Conservation (phyloP, 2,797 vertebrate genomes). For the Pangasius krempfi region DNA sequence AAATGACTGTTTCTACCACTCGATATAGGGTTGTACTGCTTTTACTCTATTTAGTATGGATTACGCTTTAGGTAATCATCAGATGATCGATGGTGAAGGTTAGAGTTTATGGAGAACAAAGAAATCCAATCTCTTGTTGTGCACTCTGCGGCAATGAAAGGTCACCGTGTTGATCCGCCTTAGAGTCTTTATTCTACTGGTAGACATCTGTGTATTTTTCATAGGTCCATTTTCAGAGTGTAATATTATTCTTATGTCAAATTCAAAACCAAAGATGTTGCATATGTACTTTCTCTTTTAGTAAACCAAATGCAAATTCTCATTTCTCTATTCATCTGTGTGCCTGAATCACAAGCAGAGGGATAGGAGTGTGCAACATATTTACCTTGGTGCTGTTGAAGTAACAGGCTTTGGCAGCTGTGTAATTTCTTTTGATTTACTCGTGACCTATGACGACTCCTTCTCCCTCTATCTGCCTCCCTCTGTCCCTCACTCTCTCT, state of each 20-base stretch:
- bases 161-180: not conserved
- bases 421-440: conserved; percentile 79
- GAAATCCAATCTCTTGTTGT: conserved; percentile 34
- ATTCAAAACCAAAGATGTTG: not conserved
- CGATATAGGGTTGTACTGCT: conserved; percentile 36
- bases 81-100: conserved; percentile 39
- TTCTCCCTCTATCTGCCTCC: conserved; percentile 48
- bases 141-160: not conserved
- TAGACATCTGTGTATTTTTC: not conserved
- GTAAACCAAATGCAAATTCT: conserved; percentile 27
- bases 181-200: not conserved
- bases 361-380: conserved; percentile 43
- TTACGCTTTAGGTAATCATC: conserved; percentile 45
- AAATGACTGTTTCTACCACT: conserved; percentile 14
- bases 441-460: conserved; percentile 70
- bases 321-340: conserved; percentile 26
- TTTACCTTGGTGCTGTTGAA: conserved; percentile 66
- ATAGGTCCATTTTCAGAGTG: not conserved
- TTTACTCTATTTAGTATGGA: conserved; percentile 36
- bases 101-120: conserved; percentile 33
- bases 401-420: conserved; percentile 78
- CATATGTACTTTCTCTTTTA: not conserved
- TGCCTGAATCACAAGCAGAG: not conserved
- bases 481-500: not conserved
- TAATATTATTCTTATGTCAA: not conserved